phyloP scores from a whole-genome alignment of 1,140 invertebrate species.

The Tetragonula clypearis region DNA sequence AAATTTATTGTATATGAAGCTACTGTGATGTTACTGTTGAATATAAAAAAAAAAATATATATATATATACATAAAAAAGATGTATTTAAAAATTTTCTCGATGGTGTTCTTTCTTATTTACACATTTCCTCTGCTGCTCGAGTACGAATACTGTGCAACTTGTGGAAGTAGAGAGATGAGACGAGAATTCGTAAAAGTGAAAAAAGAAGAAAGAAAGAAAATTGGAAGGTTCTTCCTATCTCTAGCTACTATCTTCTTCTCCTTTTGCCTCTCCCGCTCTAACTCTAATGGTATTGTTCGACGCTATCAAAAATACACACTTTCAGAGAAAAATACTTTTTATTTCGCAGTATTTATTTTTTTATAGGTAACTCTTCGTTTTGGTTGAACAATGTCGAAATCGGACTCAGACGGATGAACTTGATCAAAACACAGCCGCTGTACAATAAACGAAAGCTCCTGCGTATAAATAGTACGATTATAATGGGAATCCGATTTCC shows the following conservation, averaged over 20 bases:
- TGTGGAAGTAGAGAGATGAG: neutral
- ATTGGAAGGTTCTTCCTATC: neutral
- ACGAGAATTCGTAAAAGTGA: neutral
- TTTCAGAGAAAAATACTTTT: constrained; percentile 52
- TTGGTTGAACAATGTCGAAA: constrained; percentile 35
- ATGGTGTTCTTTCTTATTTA: constrained; percentile 43
- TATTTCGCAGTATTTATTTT: constrained; percentile 36
- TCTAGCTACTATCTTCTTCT: neutral
- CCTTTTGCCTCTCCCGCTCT: neutral
- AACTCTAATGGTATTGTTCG: neutral
- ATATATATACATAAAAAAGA: constrained; percentile 72
- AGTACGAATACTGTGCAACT: neutral
- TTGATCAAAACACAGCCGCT: constrained; percentile 35
- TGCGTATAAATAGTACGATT: neutral
- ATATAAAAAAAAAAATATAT: constrained; percentile 74
- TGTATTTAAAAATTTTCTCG: constrained; percentile 63
- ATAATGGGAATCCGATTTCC: constrained; percentile 15
- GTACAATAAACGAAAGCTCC: neutral
- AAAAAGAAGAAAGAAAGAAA: no score
- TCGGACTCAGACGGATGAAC: constrained; percentile 22
- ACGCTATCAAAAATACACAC: constrained; percentile 45
- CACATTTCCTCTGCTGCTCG: neutral
- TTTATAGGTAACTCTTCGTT: constrained; percentile 46
- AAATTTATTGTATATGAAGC: constrained; percentile 80
- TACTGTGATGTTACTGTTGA: constrained; percentile 81